Evolutionary conservation across 2,113 vertebrate species (phyloP), one percentile per base, ranked within the genome.

Genomic region (Tachuris rubrigastra): DNA sequence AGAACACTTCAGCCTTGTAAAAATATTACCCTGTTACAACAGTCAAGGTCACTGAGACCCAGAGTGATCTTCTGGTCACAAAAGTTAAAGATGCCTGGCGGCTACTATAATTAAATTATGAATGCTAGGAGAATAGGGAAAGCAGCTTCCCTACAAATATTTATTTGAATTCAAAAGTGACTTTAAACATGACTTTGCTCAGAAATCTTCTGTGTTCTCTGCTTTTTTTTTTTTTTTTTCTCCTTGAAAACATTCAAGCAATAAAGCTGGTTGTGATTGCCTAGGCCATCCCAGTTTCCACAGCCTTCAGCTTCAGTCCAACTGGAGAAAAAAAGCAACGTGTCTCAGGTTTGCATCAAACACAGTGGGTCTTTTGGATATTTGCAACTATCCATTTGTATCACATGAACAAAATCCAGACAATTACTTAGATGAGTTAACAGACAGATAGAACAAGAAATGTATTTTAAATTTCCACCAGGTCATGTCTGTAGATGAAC

Each of bases 51-150:
- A 91, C 76, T 90, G 72, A 96, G 93, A 96, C 62, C 72, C 55
- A 69, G 75, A 66, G 62, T 85, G 94, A 94, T 93, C 69, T 75
- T 69, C 81, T 92, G 92, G 95, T 95, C 94, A 92, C 7, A 9
- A 87, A 96, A 96, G 89, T 76, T 92, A 95, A 96, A 95, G 89
- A 96, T 91, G 94, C 94, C 90, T 97, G 89, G 89, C 50, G 10
- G 95, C 88, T 92, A 89, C 90, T 91, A 90, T 91, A 96, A 95
- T 96, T 95, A 94, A 97, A 90, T 96, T 95, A 96, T 78, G 90
- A 96, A 76, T 1, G 3, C 79, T 94, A 95, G 53, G 90, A 96
- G 92, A 88, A 86, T 86, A 92, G 65, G 67, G 85, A 79, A 93
- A 96, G 73, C 46, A 77, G 52, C 90, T 95, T 96, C 84, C 93